A percentile compares a stretch with the other conserved stretches of the same genome.
Conservation (phyloP, 1,140 invertebrate genomes). For the Palaemon carinicauda region DNA sequence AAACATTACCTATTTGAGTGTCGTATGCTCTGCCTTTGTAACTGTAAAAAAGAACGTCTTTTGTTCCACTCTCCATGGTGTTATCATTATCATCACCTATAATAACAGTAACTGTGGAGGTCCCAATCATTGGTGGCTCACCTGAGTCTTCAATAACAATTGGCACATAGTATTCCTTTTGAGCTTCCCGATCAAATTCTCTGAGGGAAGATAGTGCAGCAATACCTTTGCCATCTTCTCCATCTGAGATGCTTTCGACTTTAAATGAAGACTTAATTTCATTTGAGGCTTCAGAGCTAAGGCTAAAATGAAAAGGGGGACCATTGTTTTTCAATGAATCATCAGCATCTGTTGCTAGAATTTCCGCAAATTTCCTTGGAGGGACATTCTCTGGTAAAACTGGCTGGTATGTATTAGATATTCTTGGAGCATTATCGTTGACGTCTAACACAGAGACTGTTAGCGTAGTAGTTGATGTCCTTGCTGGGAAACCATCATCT, state of each 20-base stretch:
- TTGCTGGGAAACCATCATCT: slow-evolving; percentile 91
- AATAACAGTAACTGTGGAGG: slow-evolving; percentile 85
- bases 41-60: slow-evolving; percentile 97
- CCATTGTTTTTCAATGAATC: slow-evolving; percentile 93
- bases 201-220: slow-evolving; percentile 88
- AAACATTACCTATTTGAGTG: slow-evolving; percentile 92
- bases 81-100: slow-evolving; percentile 97
- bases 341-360: slow-evolving; percentile 94
- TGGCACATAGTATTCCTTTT: slow-evolving; percentile 93
- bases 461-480: slow-evolving; percentile 94
- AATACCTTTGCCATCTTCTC: slow-evolving; percentile 94
- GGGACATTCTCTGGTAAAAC: slow-evolving; percentile 89
- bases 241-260: slow-evolving; percentile 93
- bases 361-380: slow-evolving; percentile 89
- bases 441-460: slow-evolving; percentile 95
- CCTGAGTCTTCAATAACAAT: slow-evolving; percentile 93
- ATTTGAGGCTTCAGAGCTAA: slow-evolving; percentile 93
- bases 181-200: slow-evolving; percentile 93
- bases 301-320: slow-evolving; percentile 90
- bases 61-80: slow-evolving; percentile 94
- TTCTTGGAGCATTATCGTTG: slow-evolving; percentile 81
- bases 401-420: slow-evolving; percentile 84
- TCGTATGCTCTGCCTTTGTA: slow-evolving; percentile 75
- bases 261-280: slow-evolving; percentile 91
- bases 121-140: slow-evolving; percentile 90